Conservation (phyloP, 2,888 invertebrate species). For the Eupithecia inturbata region DNA sequence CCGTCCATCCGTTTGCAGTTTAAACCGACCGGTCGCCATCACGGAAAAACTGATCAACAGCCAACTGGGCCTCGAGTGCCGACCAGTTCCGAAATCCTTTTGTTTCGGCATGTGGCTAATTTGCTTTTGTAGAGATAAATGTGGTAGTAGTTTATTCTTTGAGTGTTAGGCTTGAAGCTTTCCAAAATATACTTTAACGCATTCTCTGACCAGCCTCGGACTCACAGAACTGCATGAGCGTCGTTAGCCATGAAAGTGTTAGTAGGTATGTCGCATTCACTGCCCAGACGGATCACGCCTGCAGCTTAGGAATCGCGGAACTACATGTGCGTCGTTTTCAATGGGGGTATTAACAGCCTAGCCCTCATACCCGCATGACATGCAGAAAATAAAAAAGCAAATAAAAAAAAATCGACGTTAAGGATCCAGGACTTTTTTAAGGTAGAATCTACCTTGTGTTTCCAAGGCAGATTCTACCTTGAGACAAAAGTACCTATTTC, state of each 20-base stretch:
- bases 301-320: no score
- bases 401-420: no score
- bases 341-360: not conserved
- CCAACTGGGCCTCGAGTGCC: conserved; percentile 30
- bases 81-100: not conserved
- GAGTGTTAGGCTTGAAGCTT: not conserved
- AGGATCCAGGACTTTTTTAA: no score
- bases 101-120: conserved; percentile 13
- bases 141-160: not conserved
- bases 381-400: no score
- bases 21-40: conserved; percentile 71
- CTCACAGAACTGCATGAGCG: not conserved
- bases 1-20: conserved; percentile 74
- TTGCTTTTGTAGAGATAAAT: not conserved
- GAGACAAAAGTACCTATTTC: not conserved
- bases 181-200: not conserved
- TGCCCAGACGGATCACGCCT: no score
- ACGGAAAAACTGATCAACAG: conserved; percentile 51
- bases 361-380: not conserved
- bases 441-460: no score
- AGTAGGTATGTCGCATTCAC: no score
- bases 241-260: no score
- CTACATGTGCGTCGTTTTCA: not conserved
- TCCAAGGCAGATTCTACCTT: no score
- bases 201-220: not conserved